Base-by-base conservation (phyloP, 2,888 invertebrate species). In the Zootermopsis nevadensis region DNA sequence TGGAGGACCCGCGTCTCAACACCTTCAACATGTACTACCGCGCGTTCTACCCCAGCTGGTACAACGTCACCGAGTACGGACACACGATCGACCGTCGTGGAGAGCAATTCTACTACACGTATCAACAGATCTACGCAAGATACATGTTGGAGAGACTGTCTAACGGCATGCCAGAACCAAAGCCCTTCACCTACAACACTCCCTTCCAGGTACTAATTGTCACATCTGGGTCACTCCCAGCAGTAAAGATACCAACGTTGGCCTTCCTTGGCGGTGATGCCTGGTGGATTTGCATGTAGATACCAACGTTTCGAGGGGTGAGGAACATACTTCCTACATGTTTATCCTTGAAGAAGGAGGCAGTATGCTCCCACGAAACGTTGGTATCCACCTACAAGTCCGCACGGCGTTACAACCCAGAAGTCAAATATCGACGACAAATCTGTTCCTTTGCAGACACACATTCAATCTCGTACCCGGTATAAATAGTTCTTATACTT, bases 121-220 rank as follows among this genome's bases (percentile, higher is more conserved):
- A 87, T 82, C 86, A 86, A 12, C 86, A 86, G 84, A 60, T 86
- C 24, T 55, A 85, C 81, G 85, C 82, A 27, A 77, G 88, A 33
- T 96, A 95, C 89, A 94, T 95, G 88, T 91, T 95, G 90, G 95
- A 95, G 88, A 93, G 95, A 88, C 89, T 95, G 82, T 93, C 94
- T 19, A 93, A 94, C 87, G 93, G 93, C 84, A 90, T 94, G 79
- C 93, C 93, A n/a, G 93, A 94, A 85, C 93, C 95, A 85, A 90
- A 92, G 42, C 90, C 91, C 19, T 90, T 94, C 84, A 90, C 92
- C 42, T 91, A 91, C 87, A 89, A 91, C 84, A 88, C 89, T 31
- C 67, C 81, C 38, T 22, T 84, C 7, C 15, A 74, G 48, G 83
- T 81, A 55, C 27, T 74, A n/a, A n/a, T n/a, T n/a, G 4, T 35